Conservation (phyloP, 2,888 invertebrate species). For the Pilophorus perplexus region DNA sequence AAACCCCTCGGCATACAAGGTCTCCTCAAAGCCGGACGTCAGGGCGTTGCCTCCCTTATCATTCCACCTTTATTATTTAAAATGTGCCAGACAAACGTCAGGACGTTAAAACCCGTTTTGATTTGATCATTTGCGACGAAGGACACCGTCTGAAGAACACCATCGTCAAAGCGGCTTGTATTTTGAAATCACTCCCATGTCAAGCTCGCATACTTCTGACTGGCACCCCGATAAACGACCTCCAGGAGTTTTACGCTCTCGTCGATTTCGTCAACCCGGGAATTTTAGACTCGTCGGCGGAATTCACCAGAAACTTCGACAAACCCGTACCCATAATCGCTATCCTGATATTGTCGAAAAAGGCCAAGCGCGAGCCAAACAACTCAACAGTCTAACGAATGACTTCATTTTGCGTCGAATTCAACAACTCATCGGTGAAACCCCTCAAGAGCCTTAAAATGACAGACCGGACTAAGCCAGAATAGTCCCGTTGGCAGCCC, state of each 20-base stretch:
- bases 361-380: slow-evolving; percentile 58
- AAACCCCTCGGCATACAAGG: too few relatives aligned
- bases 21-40: too few relatives aligned
- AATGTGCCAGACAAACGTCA: too few relatives aligned
- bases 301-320: slow-evolving; percentile 58
- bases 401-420: slow-evolving; percentile 64
- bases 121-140: slow-evolving; percentile 69
- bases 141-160: slow-evolving; percentile 63
- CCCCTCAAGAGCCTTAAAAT: too few relatives aligned
- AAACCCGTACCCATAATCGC: slow-evolving; percentile 60
- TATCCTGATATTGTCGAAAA: slow-evolving; percentile 54
- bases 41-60: too few relatives aligned
- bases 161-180: slow-evolving; percentile 51
- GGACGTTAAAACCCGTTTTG: too few relatives aligned
- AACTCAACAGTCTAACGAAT: slow-evolving; percentile 58
- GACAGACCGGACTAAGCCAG: too few relatives aligned
- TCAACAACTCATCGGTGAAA: slow-evolving; percentile 60
- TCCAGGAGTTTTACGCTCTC: slow-evolving; percentile 65
- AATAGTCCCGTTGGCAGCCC: too few relatives aligned
- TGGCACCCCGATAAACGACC: slow-evolving; percentile 68
- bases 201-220: slow-evolving; percentile 60
- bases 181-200: slow-evolving; percentile 57
- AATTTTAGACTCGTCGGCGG: slow-evolving; percentile 56
- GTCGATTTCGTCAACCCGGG: slow-evolving; percentile 66
- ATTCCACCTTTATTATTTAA: too few relatives aligned